These are phyloP conservation scores for Equus quagga DNA, from an alignment of 2,113 vertebrate genomes.

Conservation along the genomic window DNA sequence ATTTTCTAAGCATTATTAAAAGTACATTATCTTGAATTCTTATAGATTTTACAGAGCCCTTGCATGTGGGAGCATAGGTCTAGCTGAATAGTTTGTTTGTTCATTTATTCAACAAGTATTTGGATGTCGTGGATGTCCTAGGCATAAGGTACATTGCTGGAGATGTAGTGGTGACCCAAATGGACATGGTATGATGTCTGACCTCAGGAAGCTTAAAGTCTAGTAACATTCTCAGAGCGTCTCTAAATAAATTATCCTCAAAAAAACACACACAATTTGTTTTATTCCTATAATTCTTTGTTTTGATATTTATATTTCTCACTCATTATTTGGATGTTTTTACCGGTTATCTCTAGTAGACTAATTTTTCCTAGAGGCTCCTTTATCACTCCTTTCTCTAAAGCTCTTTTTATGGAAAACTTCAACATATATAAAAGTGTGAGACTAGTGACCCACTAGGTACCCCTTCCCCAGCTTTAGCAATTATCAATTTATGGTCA, in stretches of 20 bases:
- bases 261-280: background rate
- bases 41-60: background rate
- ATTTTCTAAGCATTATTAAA: slow-evolving; percentile 33
- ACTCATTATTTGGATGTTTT: background rate
- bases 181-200: background rate
- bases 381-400: background rate
- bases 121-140: background rate
- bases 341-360: background rate
- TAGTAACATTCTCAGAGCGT: background rate
- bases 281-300: background rate
- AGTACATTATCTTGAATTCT: background rate
- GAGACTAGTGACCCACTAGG: background rate
- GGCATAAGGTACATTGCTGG: background rate
- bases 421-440: background rate
- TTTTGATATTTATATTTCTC: background rate
- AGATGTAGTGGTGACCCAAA: background rate
- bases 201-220: background rate
- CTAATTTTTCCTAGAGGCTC: background rate
- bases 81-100: background rate
- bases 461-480: background rate
- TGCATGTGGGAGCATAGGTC: background rate
- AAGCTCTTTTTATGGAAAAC: background rate
- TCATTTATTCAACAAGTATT: background rate
- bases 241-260: background rate
- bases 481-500: background rate